These are phyloP conservation scores for Macropodus opercularis DNA, from an alignment of 2,797 vertebrate genomes.

Conservation along the genomic window DNA sequence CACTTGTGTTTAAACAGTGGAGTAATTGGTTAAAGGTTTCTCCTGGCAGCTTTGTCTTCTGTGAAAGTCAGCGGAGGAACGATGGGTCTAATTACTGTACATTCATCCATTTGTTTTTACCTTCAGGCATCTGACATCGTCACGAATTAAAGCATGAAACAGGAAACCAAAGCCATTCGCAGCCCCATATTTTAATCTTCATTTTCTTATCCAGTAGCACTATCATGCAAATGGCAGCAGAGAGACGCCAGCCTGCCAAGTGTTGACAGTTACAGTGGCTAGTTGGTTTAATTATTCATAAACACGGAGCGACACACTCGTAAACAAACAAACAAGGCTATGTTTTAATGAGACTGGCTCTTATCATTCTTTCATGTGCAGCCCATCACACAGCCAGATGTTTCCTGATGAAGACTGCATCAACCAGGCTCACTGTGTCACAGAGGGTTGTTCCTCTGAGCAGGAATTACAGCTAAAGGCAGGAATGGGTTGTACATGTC, in stretches of 20 bases:
- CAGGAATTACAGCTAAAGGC: conserved; percentile 26
- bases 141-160: conserved; percentile 17
- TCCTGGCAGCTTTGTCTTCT: conserved; percentile 6
- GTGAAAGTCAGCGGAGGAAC: neutral
- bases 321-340: conserved; percentile 51
- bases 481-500: neutral
- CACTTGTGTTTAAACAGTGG: conserved; percentile 19
- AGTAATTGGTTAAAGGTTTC: conserved; percentile 22
- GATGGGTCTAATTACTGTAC: neutral
- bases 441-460: conserved; percentile 29
- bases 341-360: conserved; percentile 62
- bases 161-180: conserved; percentile 31
- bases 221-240: conserved; percentile 49
- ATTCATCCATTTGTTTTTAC: conserved; percentile 15
- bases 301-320: conserved; percentile 41
- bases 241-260: conserved; percentile 51
- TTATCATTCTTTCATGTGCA: conserved; percentile 64
- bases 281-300: conserved; percentile 76
- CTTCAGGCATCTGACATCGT: conserved; percentile 8
- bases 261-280: conserved; percentile 61
- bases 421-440: conserved; percentile 14
- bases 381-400: conserved; percentile 67
- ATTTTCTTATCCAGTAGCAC: conserved; percentile 35
- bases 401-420: conserved; percentile 54
- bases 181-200: conserved; percentile 30